Base-by-base conservation (phyloP, 2,113 vertebrate species). In the Telmatochromis bifrenatus region DNA sequence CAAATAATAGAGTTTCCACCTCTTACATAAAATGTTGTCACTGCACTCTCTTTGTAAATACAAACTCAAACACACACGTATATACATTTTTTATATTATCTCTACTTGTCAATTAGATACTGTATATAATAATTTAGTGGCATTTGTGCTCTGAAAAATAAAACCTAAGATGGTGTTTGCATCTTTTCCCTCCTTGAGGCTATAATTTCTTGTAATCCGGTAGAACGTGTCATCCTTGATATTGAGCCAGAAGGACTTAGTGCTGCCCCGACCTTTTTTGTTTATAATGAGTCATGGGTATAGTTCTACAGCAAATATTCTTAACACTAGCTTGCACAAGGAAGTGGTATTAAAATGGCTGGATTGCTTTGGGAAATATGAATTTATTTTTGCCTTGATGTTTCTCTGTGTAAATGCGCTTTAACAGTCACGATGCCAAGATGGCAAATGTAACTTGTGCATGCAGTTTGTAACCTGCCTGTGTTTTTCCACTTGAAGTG, bases 161-260 rank as follows among this genome's bases (percentile, higher is more conserved):
- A 62, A 31, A 31, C 17, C 23, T 31, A 77, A 77, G 26, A 51
- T 77, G 45, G 45, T 77, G 45, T 51, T 77, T 77, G 73, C 45
- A 45, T 88, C 55, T 79, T 89, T 87, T 92, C n/a, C 79, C 19
- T 47, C 77, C 87, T 84, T 54, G 28, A n/a, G 81, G 91, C 82
- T 65, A 81, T 90, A 82, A 86, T 87, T 92, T 89, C 42, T 87
- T 80, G 88, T 87, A 93, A 89, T 90, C 70, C 58, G 23, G 68
- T 28, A 88, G 82, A 91, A 91, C 75, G 75, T 89, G 82, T 86
- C 89, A 89, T 90, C 84, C 85, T 86, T 93, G 91, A 93, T 88
- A 81, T 80, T 49, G 84, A 89, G 86, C 87, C 89, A 90, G 91
- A 81, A 84, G 84, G 82, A 86, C 87, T 88, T 93, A 75, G 73